Conservation (phyloP, 2,797 vertebrate species). For the Spondyliosoma cantharus region DNA sequence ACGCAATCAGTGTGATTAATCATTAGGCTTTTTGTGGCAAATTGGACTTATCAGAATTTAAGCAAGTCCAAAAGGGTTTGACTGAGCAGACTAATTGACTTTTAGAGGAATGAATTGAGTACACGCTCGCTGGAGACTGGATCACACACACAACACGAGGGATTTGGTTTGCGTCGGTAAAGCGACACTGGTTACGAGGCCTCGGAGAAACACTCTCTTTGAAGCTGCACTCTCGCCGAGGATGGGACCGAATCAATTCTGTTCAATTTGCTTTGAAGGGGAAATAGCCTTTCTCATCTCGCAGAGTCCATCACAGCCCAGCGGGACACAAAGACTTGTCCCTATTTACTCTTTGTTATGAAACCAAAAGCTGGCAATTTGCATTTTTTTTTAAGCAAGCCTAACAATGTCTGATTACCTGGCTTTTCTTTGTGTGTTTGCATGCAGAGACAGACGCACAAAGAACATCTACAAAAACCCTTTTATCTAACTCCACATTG, state of each 20-base stretch:
- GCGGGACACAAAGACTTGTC: conserved; percentile 57
- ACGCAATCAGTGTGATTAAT: conserved; percentile 59
- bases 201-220: conserved; percentile 62
- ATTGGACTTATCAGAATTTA: conserved; percentile 54
- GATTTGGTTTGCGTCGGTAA: conserved; percentile 44
- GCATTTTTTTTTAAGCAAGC: conserved; percentile 53
- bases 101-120: conserved; percentile 65
- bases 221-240: conserved; percentile 58
- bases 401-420: conserved; percentile 58
- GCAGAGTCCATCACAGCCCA: conserved; percentile 61
- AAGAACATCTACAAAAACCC: conserved; percentile 26
- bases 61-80: conserved; percentile 54
- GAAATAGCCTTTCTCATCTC: conserved; percentile 64
- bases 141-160: conserved; percentile 52
- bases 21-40: conserved; percentile 52
- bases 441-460: conserved; percentile 19
- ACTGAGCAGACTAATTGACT: conserved; percentile 72
- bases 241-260: conserved; percentile 62
- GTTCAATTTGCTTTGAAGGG: conserved; percentile 73
- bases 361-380: conserved; percentile 59
- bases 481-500: conserved; percentile 45
- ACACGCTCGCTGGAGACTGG: conserved; percentile 40
- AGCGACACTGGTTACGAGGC: conserved; percentile 50
- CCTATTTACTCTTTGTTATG: conserved; percentile 65
- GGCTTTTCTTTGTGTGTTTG: conserved; percentile 7